A percentile compares a stretch with the other conserved stretches of the same genome.
Evolutionary conservation across 1,140 invertebrate species (phyloP).

Genomic region (Zaprionus davidi): DNA sequence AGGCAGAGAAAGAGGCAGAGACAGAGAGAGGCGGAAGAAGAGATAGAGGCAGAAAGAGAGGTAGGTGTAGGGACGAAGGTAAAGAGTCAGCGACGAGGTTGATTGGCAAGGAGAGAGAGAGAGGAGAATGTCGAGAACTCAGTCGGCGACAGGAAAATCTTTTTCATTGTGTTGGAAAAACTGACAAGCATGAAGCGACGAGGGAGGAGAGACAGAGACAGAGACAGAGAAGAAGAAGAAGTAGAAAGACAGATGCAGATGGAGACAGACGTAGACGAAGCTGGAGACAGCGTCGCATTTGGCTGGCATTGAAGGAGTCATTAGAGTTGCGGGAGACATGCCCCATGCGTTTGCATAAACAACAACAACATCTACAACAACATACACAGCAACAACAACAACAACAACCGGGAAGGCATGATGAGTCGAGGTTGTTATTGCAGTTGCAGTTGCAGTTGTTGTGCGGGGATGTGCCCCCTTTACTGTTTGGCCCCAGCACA

Average conservation of each 20-base stretch:
- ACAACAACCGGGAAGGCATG: not conserved
- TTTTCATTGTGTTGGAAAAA: conserved; percentile 78
- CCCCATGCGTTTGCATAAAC: conserved; percentile 78
- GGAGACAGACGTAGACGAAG: not conserved
- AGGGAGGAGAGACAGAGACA: not conserved
- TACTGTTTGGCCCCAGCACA: conserved; percentile 12
- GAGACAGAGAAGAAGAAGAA: conserved; percentile 33
- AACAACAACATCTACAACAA: conserved; percentile 32
- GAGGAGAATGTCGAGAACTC: conserved; percentile 37
- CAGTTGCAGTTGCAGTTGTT: conserved; percentile 5
- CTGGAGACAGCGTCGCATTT: conserved; percentile 19
- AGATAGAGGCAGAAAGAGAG: not conserved
- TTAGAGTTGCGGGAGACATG: conserved; percentile 80
- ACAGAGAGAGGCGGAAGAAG: not conserved
- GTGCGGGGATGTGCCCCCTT: not conserved
- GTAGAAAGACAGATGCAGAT: not conserved
- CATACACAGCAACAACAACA: conserved; percentile 33
- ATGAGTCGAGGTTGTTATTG: conserved; percentile 17
- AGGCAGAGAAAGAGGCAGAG: not conserved
- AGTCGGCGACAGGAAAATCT: conserved; percentile 72
- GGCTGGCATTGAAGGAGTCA: conserved; percentile 59
- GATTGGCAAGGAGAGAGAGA: conserved; percentile 18
- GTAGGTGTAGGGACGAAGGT: conserved; percentile 17
- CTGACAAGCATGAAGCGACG: conserved; percentile 27
- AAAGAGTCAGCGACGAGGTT: conserved; percentile 13